phyloP scores from a whole-genome alignment of 1,140 invertebrate genomes.

The Pollicipes pollicipes region DNA sequence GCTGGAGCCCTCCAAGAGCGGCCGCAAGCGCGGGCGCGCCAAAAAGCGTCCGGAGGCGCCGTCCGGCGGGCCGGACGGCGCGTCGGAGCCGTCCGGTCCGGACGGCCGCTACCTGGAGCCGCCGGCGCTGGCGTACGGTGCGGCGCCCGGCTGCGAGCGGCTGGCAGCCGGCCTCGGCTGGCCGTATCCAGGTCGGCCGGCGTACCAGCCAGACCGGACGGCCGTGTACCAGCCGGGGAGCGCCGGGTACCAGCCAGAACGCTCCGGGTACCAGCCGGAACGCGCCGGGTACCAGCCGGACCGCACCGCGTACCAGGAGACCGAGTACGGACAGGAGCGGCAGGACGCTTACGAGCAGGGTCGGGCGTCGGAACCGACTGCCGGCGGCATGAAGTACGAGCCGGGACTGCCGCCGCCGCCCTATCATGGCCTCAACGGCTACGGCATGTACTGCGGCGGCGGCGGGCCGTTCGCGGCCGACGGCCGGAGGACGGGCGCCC shows the following conservation, averaged over 20 bases:
- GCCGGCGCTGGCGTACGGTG: background rate
- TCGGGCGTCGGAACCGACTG: background rate
- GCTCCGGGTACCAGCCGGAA: background rate
- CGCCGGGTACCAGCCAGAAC: background rate
- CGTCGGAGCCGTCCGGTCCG: background rate
- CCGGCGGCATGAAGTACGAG: background rate
- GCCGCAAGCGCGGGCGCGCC: slow-evolving; percentile 73
- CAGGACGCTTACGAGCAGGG: background rate
- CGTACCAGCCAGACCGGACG: background rate
- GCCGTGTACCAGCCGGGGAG: background rate
- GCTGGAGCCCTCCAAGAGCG: slow-evolving; percentile 57
- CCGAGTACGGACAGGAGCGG: background rate
- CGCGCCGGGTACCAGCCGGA: background rate
- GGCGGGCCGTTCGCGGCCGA: background rate
- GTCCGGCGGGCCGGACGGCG: background rate
- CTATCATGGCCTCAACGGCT: background rate
- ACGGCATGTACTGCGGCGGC: background rate
- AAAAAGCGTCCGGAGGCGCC: slow-evolving; percentile 72
- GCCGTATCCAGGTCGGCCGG: background rate
- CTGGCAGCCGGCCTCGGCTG: background rate
- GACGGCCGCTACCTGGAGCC: background rate
- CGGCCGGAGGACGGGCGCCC: too few relatives aligned
- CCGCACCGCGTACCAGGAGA: background rate
- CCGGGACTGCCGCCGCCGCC: background rate
- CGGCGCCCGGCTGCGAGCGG: background rate